These are phyloP conservation scores for Hormaphis cornu DNA, from an alignment of 1,140 invertebrate genomes.

Conservation along the genomic window DNA sequence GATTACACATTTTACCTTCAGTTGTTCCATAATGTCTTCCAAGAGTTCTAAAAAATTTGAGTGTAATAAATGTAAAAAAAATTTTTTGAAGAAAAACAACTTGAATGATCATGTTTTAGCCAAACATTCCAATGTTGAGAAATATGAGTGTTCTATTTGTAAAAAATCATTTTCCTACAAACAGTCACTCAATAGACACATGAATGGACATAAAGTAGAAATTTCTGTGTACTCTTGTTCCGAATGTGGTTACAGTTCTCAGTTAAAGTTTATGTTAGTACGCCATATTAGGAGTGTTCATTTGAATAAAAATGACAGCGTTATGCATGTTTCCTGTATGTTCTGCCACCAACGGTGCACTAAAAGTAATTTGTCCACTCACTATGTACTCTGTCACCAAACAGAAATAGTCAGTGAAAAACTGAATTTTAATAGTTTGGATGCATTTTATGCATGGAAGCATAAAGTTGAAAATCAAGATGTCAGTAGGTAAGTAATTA, in stretches of 20 bases:
- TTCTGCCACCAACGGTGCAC: slow-evolving; percentile 9
- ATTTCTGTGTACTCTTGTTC: slow-evolving; percentile 17
- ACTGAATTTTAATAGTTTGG: slow-evolving; percentile 4
- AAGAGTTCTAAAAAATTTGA: neutral
- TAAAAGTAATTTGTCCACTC: slow-evolving; percentile 3
- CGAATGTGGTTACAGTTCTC: slow-evolving; percentile 16
- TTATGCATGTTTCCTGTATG: neutral
- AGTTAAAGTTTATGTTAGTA: slow-evolving; percentile 12
- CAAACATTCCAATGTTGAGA: slow-evolving; percentile 1
- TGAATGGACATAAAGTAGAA: slow-evolving; percentile 14
- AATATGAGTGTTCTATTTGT: neutral
- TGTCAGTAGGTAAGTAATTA: neutral
- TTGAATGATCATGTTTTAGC: slow-evolving; percentile 5
- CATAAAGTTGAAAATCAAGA: slow-evolving; percentile 25
- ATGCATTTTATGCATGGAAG: slow-evolving; percentile 16
- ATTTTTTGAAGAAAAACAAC: slow-evolving; percentile 14
- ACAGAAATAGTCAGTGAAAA: slow-evolving; percentile 6
- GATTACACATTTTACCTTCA: neutral
- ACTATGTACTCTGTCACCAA: slow-evolving; percentile 10
- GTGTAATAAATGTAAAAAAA: slow-evolving; percentile 4
- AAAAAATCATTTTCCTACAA: slow-evolving; percentile 16
- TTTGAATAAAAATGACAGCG: neutral
- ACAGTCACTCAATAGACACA: slow-evolving; percentile 19
- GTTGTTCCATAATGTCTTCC: neutral
- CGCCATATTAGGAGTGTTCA: slow-evolving; percentile 8